These are phyloP conservation scores for Vandiemenella viatica DNA, from an alignment of 2,888 invertebrate species.

Conservation along the genomic window DNA sequence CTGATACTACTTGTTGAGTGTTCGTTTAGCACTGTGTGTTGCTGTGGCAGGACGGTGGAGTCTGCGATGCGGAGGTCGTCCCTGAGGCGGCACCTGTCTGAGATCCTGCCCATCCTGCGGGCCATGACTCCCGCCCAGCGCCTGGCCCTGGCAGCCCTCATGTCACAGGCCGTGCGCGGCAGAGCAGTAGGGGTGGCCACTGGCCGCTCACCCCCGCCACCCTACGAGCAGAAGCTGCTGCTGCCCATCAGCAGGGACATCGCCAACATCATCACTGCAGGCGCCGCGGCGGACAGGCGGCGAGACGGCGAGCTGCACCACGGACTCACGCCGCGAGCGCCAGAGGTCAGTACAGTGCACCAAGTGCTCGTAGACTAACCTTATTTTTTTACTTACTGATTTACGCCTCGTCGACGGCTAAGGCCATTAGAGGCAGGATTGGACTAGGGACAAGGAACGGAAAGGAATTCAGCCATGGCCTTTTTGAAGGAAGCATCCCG, in stretches of 20 bases:
- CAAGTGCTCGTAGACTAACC: too few relatives aligned
- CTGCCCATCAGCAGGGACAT: conserved; percentile 48
- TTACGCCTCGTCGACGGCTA: too few relatives aligned
- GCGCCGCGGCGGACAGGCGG: neutral
- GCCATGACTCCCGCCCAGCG: conserved; percentile 46
- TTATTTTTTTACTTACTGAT: too few relatives aligned
- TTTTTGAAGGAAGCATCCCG: too few relatives aligned
- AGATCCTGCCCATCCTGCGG: conserved; percentile 47
- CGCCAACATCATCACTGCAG: conserved; percentile 38
- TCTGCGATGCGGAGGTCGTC: conserved; percentile 42
- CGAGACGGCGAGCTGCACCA: too few relatives aligned
- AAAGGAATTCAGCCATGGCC: too few relatives aligned
- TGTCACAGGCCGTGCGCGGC: conserved; percentile 41
- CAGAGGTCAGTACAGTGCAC: too few relatives aligned
- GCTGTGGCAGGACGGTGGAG: conserved; percentile 34
- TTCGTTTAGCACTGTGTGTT: too few relatives aligned
- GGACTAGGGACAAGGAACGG: too few relatives aligned
- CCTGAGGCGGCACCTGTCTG: conserved; percentile 42
- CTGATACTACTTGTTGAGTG: too few relatives aligned
- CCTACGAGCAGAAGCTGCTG: conserved; percentile 31
- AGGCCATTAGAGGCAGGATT: too few relatives aligned
- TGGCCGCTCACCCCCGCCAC: conserved; percentile 19
- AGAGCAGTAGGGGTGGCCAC: conserved; percentile 25
- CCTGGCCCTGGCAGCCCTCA: conserved; percentile 41
- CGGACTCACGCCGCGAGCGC: too few relatives aligned